Base-by-base conservation (phyloP, 2,888 invertebrate genomes). In the Agonopterix arenella region DNA sequence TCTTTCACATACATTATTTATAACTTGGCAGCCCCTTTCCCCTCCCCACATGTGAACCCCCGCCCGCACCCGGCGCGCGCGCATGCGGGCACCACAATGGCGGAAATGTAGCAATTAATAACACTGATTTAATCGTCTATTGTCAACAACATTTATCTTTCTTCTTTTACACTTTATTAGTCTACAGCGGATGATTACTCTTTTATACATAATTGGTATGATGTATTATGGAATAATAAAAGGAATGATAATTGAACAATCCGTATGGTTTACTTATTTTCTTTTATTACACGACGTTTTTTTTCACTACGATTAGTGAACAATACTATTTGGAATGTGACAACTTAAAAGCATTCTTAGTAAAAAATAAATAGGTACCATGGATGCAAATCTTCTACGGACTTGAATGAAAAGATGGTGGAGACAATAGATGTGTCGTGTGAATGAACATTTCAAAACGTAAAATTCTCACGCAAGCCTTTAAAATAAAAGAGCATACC, bases 91-190 rank as follows among this genome's bases (percentile, higher is more conserved):
- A 50, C 66, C 61, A 68, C 64, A 62, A 73, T 68, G 60, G 65
- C 73, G 70, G 76, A 77, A 77, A 69, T 64, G 56, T 64, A 59
- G 68, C 70, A 72, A 80, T 76, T 81, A 78, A 80, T 76, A 65
- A 70, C 73, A 67, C 67, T 70, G 81, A 83, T 82, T 80, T 76
- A 74, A 72, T 69, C 65, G 60, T 70, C 72, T 57, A 80, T 82
- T 82, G 78, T 79, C 62, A 55, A 60, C 59, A 57, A 28, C 28
- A 28, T 28, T 28, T 59, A 60, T 59, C 57, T 65, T 59, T 59
- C 28, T 60, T 61, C 61, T 59, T 65, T 64, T 62, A 60, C 52
- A 48, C 56, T 65, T 71, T 69, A 69, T 38, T 11, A 36, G 16
- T 8, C 36, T 9, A 36, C 43, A 45, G 43, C 36, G 28, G 16